Percentiles rank a stretch among this genome's conserved stretches.
phyloP scores from a whole-genome alignment of 2,888 invertebrate species.

The Trilocha varians region DNA sequence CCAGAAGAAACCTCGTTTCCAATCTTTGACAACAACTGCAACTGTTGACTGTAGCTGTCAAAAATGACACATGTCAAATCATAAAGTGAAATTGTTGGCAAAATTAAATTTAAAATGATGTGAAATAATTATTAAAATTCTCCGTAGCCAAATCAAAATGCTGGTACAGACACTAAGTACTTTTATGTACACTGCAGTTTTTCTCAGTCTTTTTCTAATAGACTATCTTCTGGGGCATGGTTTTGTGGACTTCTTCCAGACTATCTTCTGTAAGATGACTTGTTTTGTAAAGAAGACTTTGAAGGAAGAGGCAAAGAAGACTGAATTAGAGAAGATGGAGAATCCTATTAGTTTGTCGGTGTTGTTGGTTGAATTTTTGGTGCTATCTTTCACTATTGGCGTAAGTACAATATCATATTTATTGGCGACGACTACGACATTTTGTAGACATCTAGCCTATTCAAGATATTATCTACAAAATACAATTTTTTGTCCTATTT shows the following conservation, averaged over 20 bases:
- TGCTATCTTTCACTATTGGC: conserved; percentile 31
- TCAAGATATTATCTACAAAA: too few species aligned
- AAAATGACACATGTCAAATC: too few species aligned
- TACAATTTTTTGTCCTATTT: too few species aligned
- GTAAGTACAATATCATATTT: too few species aligned
- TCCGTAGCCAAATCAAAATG: conserved; percentile 23
- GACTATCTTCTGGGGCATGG: conserved; percentile 49
- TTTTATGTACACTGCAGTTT: conserved; percentile 23
- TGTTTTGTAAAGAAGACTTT: conserved; percentile 36
- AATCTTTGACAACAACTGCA: too few species aligned
- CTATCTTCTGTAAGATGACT: conserved; percentile 28
- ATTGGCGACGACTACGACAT: too few species aligned
- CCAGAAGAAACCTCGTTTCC: too few species aligned
- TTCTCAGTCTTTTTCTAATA: conserved; percentile 35
- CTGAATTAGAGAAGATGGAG: conserved; percentile 14
- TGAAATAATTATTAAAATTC: conserved; percentile 7
- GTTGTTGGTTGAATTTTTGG: conserved; percentile 35
- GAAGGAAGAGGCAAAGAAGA: conserved; percentile 29
- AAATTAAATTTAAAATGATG: conserved; percentile 19
- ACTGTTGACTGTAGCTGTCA: too few species aligned
- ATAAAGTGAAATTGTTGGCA: conserved; percentile 10
- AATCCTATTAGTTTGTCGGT: conserved; percentile 30
- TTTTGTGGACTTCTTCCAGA: conserved; percentile 33
- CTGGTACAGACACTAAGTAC: conserved; percentile 19
- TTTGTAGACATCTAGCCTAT: too few species aligned